Base-by-base conservation (phyloP, 2,888 invertebrate genomes). In the Heliothis peltigera region DNA sequence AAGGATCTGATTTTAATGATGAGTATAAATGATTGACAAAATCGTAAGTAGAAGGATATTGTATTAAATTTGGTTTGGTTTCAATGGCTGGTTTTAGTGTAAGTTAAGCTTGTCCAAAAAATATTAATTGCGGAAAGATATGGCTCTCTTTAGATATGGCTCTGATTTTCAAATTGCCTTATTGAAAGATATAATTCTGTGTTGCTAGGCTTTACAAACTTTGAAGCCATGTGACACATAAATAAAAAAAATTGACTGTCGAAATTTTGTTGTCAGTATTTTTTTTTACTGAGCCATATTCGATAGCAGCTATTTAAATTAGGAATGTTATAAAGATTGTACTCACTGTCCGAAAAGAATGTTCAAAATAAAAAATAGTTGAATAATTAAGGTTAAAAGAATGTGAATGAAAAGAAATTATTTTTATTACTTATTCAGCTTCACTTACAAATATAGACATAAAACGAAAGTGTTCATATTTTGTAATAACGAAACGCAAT, bases 391-490 rank as follows among this genome's bases (percentile, higher is more conserved):
- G 17, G 19, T 44, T 32, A 57, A 54, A 53, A 42, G 35, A 46
- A 56, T 39, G 70, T 19, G 25, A 73, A 57, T n/a, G 44, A 42
- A 58, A 64, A 62, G 18, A 65, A 65, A 74, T 61, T 74, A 74
- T 81, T 82, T 82, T 80, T 74, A 71, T 65, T 64, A 77, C 46
- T 64, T 74, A 52, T 70, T 62, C 79, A 59, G 64, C 71, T 77
- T 70, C 51, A 39, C 39, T 56, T 68, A 74, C 39, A 58, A 60
- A 69, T 46, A 57, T 73, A 75, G 32, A 44, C 44, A 63, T 58
- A 73, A 74, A 54, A 75, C 60, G 46, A 69, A 85, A 84, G 89
- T 90, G 87, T 89, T 90, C 87, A 87, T 89, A 89, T 89, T 91
- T 90, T 87, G 80, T 80, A 79, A 64, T 61, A 68, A 68, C 58